Conservation (phyloP, 2,797 vertebrate species). For the Tachyglossus aculeatus region DNA sequence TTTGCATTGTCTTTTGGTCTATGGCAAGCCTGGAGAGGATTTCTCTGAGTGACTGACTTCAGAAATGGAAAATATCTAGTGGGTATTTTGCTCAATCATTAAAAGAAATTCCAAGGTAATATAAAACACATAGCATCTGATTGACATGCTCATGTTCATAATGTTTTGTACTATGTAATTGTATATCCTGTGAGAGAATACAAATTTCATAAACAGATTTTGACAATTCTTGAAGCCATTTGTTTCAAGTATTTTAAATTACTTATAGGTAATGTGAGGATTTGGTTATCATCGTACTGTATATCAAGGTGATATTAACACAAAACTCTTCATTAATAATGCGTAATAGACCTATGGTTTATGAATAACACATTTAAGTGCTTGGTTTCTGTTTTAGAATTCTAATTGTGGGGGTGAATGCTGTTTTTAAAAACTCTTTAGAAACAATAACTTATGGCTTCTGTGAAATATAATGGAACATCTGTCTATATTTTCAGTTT, state of each 20-base stretch:
- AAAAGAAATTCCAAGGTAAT: too few species aligned
- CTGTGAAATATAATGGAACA: constrained; percentile 24
- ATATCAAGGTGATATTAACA: constrained; percentile 61
- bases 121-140: too few species aligned
- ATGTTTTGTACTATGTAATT: constrained; percentile 5
- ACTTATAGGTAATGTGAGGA: constrained; percentile 53
- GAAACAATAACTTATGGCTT: not conserved
- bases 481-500: not conserved
- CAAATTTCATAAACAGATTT: constrained; percentile 46
- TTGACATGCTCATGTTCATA: too few species aligned
- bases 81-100: too few species aligned
- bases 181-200: constrained; percentile 32
- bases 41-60: too few species aligned
- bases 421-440: not conserved
- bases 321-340: constrained; percentile 44
- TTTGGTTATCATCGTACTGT: constrained; percentile 40
- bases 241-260: constrained; percentile 48
- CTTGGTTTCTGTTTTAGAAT: constrained; percentile 31
- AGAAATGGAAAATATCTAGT: too few species aligned
- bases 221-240: constrained; percentile 32
- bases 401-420: constrained; percentile 37
- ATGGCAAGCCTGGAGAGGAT: too few species aligned
- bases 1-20: too few species aligned
- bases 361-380: constrained; percentile 18
- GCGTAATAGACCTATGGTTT: constrained; percentile 19